These are phyloP conservation scores for Nannospalax galili DNA, from an alignment of 2,113 vertebrate genomes.

Conservation along the genomic window DNA sequence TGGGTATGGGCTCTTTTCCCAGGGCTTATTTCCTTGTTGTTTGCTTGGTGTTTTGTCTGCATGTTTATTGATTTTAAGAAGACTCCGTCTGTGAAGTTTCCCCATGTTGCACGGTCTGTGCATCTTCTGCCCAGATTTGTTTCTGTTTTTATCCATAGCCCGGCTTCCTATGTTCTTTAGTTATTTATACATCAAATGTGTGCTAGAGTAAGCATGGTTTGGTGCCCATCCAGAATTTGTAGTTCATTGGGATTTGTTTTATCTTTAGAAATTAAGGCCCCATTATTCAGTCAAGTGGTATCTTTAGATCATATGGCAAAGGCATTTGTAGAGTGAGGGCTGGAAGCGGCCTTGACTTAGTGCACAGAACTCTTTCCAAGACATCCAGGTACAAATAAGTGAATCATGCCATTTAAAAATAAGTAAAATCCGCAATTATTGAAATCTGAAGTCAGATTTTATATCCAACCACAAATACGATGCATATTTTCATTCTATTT, in stretches of 20 bases:
- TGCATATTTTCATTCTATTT: fast-evolving
- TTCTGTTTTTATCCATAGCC: background rate
- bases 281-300: background rate
- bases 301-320: background rate
- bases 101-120: background rate
- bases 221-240: background rate
- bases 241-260: background rate
- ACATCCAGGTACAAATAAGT: background rate
- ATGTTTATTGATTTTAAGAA: background rate
- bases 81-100: background rate
- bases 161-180: background rate
- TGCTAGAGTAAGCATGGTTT: background rate
- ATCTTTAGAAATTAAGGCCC: background rate
- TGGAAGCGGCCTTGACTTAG: background rate
- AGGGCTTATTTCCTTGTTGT: background rate
- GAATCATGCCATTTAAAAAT: background rate
- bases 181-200: background rate
- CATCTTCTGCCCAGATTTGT: background rate
- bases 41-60: background rate
- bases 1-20: too few relatives aligned
- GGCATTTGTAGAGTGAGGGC: background rate
- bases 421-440: background rate
- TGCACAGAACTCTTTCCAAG: background rate
- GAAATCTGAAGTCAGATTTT: background rate
- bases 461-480: too few relatives aligned